Evolutionary conservation across 2,888 invertebrate species (phyloP).

Genomic region (Conistra vaccinii): DNA sequence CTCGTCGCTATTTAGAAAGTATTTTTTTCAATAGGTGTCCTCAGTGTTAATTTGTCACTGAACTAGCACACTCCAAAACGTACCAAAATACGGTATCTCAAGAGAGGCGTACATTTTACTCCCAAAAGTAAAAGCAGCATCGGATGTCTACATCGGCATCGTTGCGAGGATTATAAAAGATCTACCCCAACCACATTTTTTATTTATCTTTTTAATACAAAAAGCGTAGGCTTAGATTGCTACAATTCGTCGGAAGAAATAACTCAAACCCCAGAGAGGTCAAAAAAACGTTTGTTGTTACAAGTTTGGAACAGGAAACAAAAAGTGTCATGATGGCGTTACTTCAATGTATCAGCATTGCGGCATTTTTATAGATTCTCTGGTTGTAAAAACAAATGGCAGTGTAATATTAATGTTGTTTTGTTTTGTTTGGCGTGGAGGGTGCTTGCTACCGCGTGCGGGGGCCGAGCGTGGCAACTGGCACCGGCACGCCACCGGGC

Average conservation of each 20-base stretch:
- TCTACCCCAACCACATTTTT: conserved; percentile 68
- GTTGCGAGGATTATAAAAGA: conserved; percentile 63
- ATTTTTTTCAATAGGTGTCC: conserved; percentile 6
- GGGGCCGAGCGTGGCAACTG: conserved; percentile 45
- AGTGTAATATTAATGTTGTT: conserved; percentile 64
- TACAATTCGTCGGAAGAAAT: conserved; percentile 77
- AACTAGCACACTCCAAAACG: conserved; percentile 18
- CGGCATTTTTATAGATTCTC: conserved; percentile 51
- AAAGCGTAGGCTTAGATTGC: conserved; percentile 60
- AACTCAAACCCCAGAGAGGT: conserved; percentile 73
- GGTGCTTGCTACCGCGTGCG: conserved; percentile 59
- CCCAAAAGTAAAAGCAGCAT: conserved; percentile 38
- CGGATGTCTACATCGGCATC: conserved; percentile 32
- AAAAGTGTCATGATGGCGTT: conserved; percentile 67
- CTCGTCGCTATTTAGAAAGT: conserved; percentile 24
- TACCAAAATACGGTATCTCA: conserved; percentile 9
- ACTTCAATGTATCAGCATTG: conserved; percentile 58
- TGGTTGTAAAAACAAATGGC: conserved; percentile 70
- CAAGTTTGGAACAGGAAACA: conserved; percentile 71
- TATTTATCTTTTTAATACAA: conserved; percentile 60
- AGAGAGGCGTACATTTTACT: conserved; percentile 1
- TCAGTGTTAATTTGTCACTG: background rate
- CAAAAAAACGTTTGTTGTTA: conserved; percentile 73
- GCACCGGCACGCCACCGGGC: conserved; percentile 43
- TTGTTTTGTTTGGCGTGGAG: conserved; percentile 58